A percentile compares a stretch with the other conserved stretches of the same genome.
phyloP scores from a whole-genome alignment of 2,888 invertebrate genomes.

The Drosophila pseudotakahashii region DNA sequence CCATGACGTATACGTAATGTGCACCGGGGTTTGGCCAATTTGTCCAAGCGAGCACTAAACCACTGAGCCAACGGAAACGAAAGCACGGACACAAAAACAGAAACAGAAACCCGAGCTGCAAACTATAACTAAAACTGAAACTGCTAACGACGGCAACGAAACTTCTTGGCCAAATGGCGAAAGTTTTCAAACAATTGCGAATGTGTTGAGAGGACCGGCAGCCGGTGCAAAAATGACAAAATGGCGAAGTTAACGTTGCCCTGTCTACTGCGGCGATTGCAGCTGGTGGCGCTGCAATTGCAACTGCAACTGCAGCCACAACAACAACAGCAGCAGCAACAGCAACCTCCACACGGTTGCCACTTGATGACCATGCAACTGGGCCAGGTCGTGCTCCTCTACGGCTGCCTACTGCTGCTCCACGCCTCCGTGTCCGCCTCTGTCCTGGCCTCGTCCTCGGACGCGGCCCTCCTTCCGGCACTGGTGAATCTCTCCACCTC shows the following conservation, averaged over 20 bases:
- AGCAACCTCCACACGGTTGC: constrained; percentile 53
- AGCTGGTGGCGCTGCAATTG: constrained; percentile 48
- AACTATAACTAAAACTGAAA: constrained; percentile 19
- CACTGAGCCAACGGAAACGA: constrained; percentile 15
- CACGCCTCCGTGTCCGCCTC: constrained; percentile 67
- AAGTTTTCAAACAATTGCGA: constrained; percentile 60
- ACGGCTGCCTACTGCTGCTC: constrained; percentile 76
- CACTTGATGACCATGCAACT: constrained; percentile 61
- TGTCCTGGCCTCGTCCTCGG: constrained; percentile 40
- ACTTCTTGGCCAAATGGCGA: constrained; percentile 59
- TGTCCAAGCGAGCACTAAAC: constrained; percentile 50
- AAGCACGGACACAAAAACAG: constrained; percentile 6
- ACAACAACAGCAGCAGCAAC: constrained; percentile 34
- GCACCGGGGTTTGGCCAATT: constrained; percentile 56
- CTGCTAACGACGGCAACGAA: constrained; percentile 20
- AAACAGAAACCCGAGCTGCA: constrained; percentile 1
- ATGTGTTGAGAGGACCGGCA: constrained; percentile 46
- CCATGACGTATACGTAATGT: constrained; percentile 32
- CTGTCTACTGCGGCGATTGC: constrained; percentile 72
- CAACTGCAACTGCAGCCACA: constrained; percentile 45
- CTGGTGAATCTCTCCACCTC: constrained; percentile 48
- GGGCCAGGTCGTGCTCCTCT: constrained; percentile 75
- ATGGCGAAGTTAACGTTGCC: constrained; percentile 77
- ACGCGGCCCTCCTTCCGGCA: constrained; percentile 9
- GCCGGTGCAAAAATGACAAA: constrained; percentile 59